Base-by-base conservation (phyloP, 2,797 vertebrate species). In the Myotis planiceps region DNA sequence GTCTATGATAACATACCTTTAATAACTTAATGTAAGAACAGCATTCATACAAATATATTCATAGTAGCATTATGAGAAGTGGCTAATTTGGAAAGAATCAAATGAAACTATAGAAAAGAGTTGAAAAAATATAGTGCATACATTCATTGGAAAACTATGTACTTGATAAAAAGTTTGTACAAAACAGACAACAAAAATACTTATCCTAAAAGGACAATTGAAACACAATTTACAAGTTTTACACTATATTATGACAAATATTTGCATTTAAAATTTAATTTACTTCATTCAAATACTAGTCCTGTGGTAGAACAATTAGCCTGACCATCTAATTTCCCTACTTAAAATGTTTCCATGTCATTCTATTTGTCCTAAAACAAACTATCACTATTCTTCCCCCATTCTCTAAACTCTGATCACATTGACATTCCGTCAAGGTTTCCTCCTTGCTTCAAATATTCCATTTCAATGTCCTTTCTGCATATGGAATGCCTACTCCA, bases 91-190 rank as follows among this genome's bases (percentile, higher is more conserved):
- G 4, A 88, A 74, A 87, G 34, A 88, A 21, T 81, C 15, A 65
- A 95, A 80, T 21, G 78, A 45, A 81, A 65, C 14, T 25, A 68
- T 15, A 84, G 45, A 88, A 95, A 90, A 78, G 49, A 87, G 4
- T 37, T 81, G 18, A 16, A 79, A 82, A 74, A 58, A 19, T 78
- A 19, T 14, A 65, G 47, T 13, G 21, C 21, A 32, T 63, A 55
- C 3, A 32, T 37, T 81, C 79, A 29, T 34, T 84, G 32, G 25
- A 81, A 94, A 53, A 76, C 13, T 79, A 39, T 14, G 8, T 3
- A 83, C 21, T 42, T 87, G n/a, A 82, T 23, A 82, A 82, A 82
- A 94, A 55, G 21, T 71, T 86, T 71, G 34, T 49, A 39, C 4
- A 58, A 76, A 88, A 47, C 47, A 76, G 42, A 65, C 0, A 53